Percentiles rank a stretch among this genome's conserved stretches.
phyloP scores from a whole-genome alignment of 2,113 vertebrate genomes.

The Rissa tridactyla region DNA sequence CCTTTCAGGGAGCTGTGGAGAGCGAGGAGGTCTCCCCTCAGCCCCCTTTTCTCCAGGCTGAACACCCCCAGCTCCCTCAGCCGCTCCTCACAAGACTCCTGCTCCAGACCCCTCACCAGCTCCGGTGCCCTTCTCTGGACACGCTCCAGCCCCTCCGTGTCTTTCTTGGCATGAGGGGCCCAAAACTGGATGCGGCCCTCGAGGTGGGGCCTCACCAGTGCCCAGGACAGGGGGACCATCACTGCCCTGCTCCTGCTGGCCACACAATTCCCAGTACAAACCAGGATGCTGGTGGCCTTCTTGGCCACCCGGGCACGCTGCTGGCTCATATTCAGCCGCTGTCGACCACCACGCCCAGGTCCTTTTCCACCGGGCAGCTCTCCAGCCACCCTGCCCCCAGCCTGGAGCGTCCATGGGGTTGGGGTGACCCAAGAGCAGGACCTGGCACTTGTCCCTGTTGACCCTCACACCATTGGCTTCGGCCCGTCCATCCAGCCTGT shows the following conservation, averaged over 20 bases:
- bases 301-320: not conserved
- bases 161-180: no score
- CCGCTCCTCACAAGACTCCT: not conserved
- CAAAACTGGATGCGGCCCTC: not conserved
- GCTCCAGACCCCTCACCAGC: not conserved
- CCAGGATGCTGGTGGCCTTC: not conserved
- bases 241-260: not conserved
- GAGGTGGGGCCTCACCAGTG: not conserved
- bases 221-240: not conserved
- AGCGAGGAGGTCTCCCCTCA: not conserved
- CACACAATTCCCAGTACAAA: fast-evolving
- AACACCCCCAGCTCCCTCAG: not conserved
- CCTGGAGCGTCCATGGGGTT: not conserved
- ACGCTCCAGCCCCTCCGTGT: not conserved
- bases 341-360: not conserved
- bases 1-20: not conserved
- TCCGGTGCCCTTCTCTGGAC: not conserved
- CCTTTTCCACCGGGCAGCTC: not conserved
- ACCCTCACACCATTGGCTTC: not conserved
- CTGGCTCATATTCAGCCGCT: not conserved
- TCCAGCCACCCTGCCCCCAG: not conserved
- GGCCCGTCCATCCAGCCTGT: not conserved
- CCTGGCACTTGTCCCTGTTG: not conserved
- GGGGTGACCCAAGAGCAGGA: not conserved
- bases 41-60: not conserved